phyloP scores from a whole-genome alignment of 2,888 invertebrate species.

The Mythimna lalbum region DNA sequence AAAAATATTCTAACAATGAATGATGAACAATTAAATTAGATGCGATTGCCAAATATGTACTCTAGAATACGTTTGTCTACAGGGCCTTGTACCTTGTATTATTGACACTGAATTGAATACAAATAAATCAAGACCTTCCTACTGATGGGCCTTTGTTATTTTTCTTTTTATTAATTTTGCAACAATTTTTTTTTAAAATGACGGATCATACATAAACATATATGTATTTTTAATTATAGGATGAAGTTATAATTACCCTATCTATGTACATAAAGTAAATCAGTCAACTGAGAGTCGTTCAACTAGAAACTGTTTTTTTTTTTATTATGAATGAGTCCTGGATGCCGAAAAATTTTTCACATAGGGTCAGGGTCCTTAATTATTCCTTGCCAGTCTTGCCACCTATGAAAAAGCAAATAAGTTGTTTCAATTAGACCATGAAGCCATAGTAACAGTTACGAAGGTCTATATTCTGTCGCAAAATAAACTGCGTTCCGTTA shows the following conservation, averaged over 20 bases:
- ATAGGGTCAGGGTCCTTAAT: background rate
- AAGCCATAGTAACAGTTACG: conserved; percentile 1
- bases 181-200: background rate
- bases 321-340: background rate
- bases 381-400: background rate
- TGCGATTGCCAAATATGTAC: conserved; percentile 62
- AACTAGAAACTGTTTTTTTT: background rate
- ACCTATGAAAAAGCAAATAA: background rate
- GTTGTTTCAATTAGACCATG: background rate
- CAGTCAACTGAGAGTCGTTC: background rate
- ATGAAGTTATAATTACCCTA: background rate
- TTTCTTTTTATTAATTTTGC: background rate
- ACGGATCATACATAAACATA: background rate
- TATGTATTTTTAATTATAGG: background rate
- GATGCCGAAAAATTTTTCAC: background rate
- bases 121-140: conserved; percentile 48
- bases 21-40: conserved; percentile 58
- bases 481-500: background rate
- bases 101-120: conserved; percentile 55
- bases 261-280: background rate
- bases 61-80: conserved; percentile 43
- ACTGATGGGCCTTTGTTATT: conserved; percentile 1
- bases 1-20: conserved; percentile 54
- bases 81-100: conserved; percentile 47
- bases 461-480: background rate